These are phyloP conservation scores for Chromobotia macracanthus DNA, from an alignment of 2,797 vertebrate species.

Conservation along the genomic window DNA sequence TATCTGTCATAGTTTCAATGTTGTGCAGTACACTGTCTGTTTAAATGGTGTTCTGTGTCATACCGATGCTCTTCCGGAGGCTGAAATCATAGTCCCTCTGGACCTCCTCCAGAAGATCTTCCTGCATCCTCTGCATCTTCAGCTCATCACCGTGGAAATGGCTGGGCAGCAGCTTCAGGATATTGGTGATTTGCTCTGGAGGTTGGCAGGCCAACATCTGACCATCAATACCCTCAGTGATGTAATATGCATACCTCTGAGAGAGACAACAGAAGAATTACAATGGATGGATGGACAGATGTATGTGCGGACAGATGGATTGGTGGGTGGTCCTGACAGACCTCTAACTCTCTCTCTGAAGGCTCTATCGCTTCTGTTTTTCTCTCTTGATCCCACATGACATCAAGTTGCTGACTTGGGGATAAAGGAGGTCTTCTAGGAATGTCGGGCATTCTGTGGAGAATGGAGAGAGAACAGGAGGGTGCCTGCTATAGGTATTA, in stretches of 20 bases:
- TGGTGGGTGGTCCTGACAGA: constrained; percentile 45
- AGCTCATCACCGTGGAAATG: constrained; percentile 57
- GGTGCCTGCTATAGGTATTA: constrained; percentile 34
- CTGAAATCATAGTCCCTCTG: constrained; percentile 75
- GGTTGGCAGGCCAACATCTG: constrained; percentile 80
- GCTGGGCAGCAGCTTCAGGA: constrained; percentile 74
- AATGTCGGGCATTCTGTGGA: not conserved
- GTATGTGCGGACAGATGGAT: not conserved
- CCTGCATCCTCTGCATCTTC: constrained; percentile 64
- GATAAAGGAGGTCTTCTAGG: constrained; percentile 75
- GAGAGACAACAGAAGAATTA: not conserved
- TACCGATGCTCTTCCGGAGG: constrained; percentile 87
- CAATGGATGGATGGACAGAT: not conserved
- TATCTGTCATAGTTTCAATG: not conserved
- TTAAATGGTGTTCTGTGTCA: constrained; percentile 49
- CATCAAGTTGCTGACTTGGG: constrained; percentile 82
- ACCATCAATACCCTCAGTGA: constrained; percentile 75
- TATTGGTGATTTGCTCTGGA: constrained; percentile 73
- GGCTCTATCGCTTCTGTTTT: constrained; percentile 67
- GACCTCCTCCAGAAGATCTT: constrained; percentile 77
- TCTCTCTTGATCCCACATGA: constrained; percentile 79
- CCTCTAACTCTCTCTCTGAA: constrained; percentile 81
- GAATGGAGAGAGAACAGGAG: not conserved
- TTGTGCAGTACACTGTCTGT: not conserved
- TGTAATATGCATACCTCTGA: constrained; percentile 87